Conservation (phyloP, 1,140 invertebrate species). For the Lethrus apterus region DNA sequence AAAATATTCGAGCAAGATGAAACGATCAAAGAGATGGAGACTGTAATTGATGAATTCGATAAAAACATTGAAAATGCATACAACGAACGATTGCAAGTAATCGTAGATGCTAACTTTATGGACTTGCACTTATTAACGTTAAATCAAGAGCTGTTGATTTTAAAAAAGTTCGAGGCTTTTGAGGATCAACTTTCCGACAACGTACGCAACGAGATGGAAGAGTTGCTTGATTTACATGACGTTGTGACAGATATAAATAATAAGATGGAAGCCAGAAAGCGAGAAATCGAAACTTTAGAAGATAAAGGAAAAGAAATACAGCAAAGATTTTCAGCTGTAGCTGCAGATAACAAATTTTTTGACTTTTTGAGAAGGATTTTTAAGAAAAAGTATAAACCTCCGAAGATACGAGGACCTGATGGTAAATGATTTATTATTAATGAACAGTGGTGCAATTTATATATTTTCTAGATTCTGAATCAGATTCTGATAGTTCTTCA, state of each 20-base stretch:
- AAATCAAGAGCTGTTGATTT: conserved; percentile 69
- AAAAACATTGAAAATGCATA: conserved; percentile 52
- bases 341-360: conserved; percentile 64
- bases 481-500: conserved; percentile 37
- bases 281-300: conserved; percentile 26
- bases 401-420: conserved; percentile 40
- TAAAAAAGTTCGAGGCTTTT: conserved; percentile 65
- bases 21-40: conserved; percentile 51
- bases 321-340: conserved; percentile 44
- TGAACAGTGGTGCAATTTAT: neutral
- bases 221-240: conserved; percentile 48
- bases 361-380: conserved; percentile 69
- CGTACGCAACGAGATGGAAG: conserved; percentile 47
- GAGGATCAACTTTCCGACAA: conserved; percentile 58
- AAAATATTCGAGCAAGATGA: conserved; percentile 55
- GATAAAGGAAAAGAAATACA: conserved; percentile 31
- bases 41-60: conserved; percentile 58
- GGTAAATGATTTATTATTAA: conserved; percentile 28
- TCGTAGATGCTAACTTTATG: conserved; percentile 55
- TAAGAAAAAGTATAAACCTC: conserved; percentile 63
- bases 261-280: conserved; percentile 24
- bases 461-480: conserved; percentile 3
- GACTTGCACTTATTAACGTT: conserved; percentile 62
- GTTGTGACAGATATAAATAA: conserved; percentile 19
- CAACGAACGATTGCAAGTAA: conserved; percentile 53